Evolutionary conservation across 2,888 invertebrate species (phyloP).

Genomic region (Malthinus flaveolus): DNA sequence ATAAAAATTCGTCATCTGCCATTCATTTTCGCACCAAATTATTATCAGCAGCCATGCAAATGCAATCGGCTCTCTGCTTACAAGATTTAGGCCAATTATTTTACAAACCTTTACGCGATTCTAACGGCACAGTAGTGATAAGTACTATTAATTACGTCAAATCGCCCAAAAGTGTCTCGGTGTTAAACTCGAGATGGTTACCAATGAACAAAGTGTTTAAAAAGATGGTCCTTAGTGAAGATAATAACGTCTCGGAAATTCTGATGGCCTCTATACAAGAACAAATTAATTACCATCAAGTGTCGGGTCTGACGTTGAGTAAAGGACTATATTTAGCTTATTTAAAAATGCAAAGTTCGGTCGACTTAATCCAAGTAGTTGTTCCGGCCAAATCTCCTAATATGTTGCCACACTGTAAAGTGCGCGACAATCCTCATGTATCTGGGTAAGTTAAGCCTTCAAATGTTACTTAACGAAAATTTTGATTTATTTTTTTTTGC

Average conservation of each 20-base stretch:
- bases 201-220: conserved; percentile 80
- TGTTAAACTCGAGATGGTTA: conserved; percentile 91
- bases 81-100: conserved; percentile 95
- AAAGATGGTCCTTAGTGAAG: conserved; percentile 73
- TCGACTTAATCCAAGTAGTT: conserved; percentile 91
- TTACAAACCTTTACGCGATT: conserved; percentile 86
- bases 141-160: conserved; percentile 82
- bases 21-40: conserved; percentile 91
- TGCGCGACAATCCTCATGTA: conserved; percentile 94
- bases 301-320: conserved; percentile 79
- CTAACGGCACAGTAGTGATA: conserved; percentile 88
- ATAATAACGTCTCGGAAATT: conserved; percentile 78
- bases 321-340: conserved; percentile 94
- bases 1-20: conserved; percentile 88
- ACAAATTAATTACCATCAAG: conserved; percentile 74
- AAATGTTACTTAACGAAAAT: not conserved
- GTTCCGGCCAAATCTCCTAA: conserved; percentile 93
- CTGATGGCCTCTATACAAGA: conserved; percentile 87
- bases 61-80: conserved; percentile 88
- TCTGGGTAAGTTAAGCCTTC: conserved; percentile 73
- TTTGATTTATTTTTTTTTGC: not conserved
- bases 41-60: conserved; percentile 87
- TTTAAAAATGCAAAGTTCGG: conserved; percentile 94
- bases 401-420: conserved; percentile 90
- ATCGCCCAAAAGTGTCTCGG: conserved; percentile 83